Percentiles rank a stretch among this genome's conserved stretches.
phyloP scores from a whole-genome alignment of 2,797 vertebrate genomes.

The Gambusia yucatana region DNA sequence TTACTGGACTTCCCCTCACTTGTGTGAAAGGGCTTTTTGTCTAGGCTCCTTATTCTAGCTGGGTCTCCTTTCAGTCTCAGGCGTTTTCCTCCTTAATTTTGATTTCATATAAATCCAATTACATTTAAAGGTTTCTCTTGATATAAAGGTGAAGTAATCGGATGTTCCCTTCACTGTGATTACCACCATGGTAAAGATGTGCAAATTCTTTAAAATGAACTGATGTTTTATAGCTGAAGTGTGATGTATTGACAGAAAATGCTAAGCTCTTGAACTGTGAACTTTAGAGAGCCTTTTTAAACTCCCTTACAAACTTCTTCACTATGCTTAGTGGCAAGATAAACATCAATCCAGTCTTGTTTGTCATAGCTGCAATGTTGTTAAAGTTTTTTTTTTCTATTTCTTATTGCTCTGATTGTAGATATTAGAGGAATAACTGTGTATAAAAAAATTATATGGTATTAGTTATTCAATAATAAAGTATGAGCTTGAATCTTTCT shows the following conservation, averaged over 20 bases:
- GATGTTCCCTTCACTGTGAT: neutral
- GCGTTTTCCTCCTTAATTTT: slow-evolving; percentile 3
- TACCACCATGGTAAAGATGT: neutral
- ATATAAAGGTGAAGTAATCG: neutral
- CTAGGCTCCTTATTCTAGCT: neutral
- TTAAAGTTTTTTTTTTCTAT: neutral
- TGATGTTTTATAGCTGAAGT: neutral
- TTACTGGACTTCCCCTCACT: slow-evolving; percentile 9
- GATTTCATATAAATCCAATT: neutral
- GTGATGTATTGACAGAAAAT: neutral
- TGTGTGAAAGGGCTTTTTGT: slow-evolving; percentile 12
- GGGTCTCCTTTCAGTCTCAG: neutral
- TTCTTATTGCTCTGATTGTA: neutral
- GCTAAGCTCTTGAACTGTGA: neutral
- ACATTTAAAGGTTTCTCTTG: neutral
- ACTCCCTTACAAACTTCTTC: neutral
- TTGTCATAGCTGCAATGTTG: neutral
- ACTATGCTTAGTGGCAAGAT: neutral
- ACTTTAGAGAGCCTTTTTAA: neutral
- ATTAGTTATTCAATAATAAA: neutral
- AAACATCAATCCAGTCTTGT: neutral
- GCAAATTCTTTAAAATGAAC: neutral
- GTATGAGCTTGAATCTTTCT: neutral
- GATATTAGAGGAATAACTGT: neutral
- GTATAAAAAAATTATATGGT: neutral